Evolutionary conservation across 2,888 invertebrate species (phyloP), one percentile per base, ranked within the genome.

Genomic region (Zele albiditarsus): DNA sequence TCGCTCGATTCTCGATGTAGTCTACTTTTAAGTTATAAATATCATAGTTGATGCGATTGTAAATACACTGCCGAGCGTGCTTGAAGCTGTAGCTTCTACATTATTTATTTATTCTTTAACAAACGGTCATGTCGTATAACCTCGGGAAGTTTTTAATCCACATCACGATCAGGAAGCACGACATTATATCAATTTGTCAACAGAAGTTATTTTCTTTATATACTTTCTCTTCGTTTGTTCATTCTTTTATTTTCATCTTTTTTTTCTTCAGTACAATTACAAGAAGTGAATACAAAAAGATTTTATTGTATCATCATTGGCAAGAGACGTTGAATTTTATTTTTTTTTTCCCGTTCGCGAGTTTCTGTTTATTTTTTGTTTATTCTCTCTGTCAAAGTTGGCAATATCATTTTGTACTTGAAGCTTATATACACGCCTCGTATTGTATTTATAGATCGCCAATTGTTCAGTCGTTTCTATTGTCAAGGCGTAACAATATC

Each of bases 51-150:
- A 78, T 87, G 87, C 87, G 88, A 89, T 87, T 88, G 87, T 89
- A 86, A 89, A 89, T 88, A 89, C 89, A 89, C 88, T 88, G 87
- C 84, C 86, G 88, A 88, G 88, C 84, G 88, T 86, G 87, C 86
- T 88, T 87, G 81, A 85, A 86, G 85, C 86, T 88, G 86, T 86
- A 86, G 83, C 84, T 86, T 82, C 82, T 83, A 66, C 83, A 75
- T 80, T 76, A 53, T 71, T 63, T 25, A 63, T n/a, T 63, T 38
- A 68, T 33, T 63, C 27, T 73, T 33, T 53, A 31, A 72, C 49
- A 76, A 73, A 69, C 57, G n/a, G 27, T 62, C 63, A 53, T 53
- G n/a, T 63, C 57, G 58, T 66, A 46, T 25, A 49, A 70, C 60
- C 58, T 60, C 70, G 60, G 60, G 38, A 70, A 46, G 46, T 46